phyloP scores from a whole-genome alignment of 1,140 invertebrate genomes.

The Papilio polyxenes region DNA sequence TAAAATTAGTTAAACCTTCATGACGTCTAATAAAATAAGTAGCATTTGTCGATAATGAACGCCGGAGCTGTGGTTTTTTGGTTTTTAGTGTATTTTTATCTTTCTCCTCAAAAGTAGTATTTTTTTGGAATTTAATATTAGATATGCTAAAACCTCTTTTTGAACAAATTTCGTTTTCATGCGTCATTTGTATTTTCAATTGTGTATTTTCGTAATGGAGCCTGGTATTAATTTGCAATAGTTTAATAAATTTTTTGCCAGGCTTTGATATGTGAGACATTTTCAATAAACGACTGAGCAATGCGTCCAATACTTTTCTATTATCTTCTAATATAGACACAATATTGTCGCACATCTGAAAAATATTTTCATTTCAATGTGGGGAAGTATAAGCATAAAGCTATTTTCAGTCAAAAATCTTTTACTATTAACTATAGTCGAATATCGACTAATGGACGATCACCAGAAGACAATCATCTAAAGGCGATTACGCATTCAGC shows the following conservation, averaged over 20 bases:
- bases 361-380: neutral
- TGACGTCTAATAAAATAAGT: constrained; percentile 15
- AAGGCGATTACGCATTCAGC: no score
- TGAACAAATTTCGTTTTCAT: constrained; percentile 29
- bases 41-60: constrained; percentile 20
- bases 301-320: constrained; percentile 42
- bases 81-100: neutral
- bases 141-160: constrained; percentile 38
- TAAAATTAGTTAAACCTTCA: constrained; percentile 29
- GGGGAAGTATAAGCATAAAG: no score
- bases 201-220: constrained; percentile 54
- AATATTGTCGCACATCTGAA: constrained; percentile 49
- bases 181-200: constrained; percentile 47
- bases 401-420: no score
- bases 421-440: no score
- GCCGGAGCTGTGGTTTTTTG: constrained; percentile 12
- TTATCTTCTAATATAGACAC: constrained; percentile 49
- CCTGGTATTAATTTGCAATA: constrained; percentile 47
- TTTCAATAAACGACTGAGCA: constrained; percentile 46
- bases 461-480: no score
- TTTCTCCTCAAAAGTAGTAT: neutral
- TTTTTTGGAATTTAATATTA: neutral
- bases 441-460: no score
- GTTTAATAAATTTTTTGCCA: constrained; percentile 51
- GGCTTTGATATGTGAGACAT: constrained; percentile 38